phyloP scores from a whole-genome alignment of 2,113 vertebrate species.

The Scalopus aquaticus region DNA sequence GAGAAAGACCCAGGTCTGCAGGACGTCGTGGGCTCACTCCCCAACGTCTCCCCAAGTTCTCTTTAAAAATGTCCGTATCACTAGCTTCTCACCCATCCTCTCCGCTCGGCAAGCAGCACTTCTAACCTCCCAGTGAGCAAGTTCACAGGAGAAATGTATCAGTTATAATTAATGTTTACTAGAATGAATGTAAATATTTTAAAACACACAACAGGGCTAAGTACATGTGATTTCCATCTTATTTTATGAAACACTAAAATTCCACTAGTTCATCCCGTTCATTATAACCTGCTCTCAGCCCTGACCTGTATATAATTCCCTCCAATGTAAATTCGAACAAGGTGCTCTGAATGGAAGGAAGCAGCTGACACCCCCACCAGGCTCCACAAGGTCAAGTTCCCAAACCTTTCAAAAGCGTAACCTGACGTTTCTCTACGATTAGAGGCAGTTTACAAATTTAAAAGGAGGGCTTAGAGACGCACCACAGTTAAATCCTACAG shows the following conservation, averaged over 20 bases:
- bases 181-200: conserved; percentile 73
- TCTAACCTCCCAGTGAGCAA: conserved; percentile 64
- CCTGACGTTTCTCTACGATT: conserved; percentile 65
- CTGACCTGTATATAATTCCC: conserved; percentile 67
- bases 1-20: conserved; percentile 55
- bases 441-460: conserved; percentile 70
- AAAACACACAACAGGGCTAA: conserved; percentile 56
- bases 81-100: conserved; percentile 27
- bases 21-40: conserved; percentile 31
- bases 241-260: conserved; percentile 76
- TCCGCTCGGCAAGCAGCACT: conserved; percentile 53
- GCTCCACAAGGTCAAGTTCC: conserved; percentile 60
- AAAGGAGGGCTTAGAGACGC: conserved; percentile 68
- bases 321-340: conserved; percentile 71
- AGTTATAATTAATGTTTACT: conserved; percentile 72
- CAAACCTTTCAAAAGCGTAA: conserved; percentile 61
- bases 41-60: not conserved
- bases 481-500: conserved; percentile 61
- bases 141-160: conserved; percentile 60
- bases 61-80: not conserved
- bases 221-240: conserved; percentile 76
- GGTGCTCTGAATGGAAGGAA: conserved; percentile 49
- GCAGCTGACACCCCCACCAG: conserved; percentile 18
- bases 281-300: conserved; percentile 66
- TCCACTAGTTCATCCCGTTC: conserved; percentile 71